phyloP scores from a whole-genome alignment of 2,888 invertebrate species.

The Pterobdella sp. region DNA sequence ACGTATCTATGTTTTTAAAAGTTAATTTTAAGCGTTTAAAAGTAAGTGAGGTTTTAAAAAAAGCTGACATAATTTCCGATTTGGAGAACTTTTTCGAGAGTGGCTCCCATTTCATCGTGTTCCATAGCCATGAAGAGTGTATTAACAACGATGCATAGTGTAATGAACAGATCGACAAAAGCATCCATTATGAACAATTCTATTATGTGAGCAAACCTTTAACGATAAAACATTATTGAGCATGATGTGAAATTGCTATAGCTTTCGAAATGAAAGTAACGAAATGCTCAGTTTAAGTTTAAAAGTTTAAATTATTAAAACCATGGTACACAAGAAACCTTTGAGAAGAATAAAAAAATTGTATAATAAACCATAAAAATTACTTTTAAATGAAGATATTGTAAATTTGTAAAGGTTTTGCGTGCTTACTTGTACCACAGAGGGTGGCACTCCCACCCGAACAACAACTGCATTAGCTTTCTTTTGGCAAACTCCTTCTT shows the following conservation, averaged over 20 bases:
- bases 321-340: too few species aligned
- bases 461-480: slow-evolving; percentile 43
- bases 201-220: slow-evolving; percentile 66
- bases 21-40: neutral
- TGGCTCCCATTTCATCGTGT: slow-evolving; percentile 82
- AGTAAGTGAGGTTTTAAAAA: neutral
- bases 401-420: neutral
- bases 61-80: slow-evolving; percentile 85
- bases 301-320: too few species aligned
- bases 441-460: slow-evolving; percentile 83
- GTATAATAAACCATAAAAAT: too few species aligned
- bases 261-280: too few species aligned
- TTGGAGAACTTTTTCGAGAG: slow-evolving; percentile 71
- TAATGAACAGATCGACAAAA: slow-evolving; percentile 94
- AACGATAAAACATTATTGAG: too few species aligned
- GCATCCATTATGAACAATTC: slow-evolving; percentile 91
- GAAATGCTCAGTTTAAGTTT: too few species aligned
- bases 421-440: slow-evolving; percentile 41
- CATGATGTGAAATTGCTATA: too few species aligned
- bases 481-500: slow-evolving; percentile 42
- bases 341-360: too few species aligned
- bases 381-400: too few species aligned
- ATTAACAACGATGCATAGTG: slow-evolving; percentile 92
- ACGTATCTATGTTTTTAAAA: neutral
- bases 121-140: slow-evolving; percentile 95